Evolutionary conservation across 2,888 invertebrate species (phyloP).

Genomic region (Yponomeuta plumbellus): DNA sequence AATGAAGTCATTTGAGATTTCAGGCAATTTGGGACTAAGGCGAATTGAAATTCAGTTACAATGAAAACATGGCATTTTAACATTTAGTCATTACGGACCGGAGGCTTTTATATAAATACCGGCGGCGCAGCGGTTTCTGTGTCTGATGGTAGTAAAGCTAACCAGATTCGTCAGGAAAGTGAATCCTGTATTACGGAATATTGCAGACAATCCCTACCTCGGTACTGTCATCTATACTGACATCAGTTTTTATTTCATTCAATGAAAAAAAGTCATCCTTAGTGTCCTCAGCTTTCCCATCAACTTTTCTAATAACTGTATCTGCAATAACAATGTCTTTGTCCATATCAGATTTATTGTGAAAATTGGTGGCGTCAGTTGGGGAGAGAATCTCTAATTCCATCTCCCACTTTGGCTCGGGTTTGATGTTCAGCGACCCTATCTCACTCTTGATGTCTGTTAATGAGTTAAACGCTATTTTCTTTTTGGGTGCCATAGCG

Average conservation of each 20-base stretch:
- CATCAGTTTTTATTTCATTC: slow-evolving; percentile 37
- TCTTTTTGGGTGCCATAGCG: slow-evolving; percentile 53
- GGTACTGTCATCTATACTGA: slow-evolving; percentile 21
- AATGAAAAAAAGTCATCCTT: slow-evolving; percentile 39
- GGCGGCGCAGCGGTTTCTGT: too few relatives aligned
- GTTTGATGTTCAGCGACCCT: slow-evolving; percentile 53
- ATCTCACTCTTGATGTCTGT: slow-evolving; percentile 71
- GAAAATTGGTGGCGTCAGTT: slow-evolving; percentile 27
- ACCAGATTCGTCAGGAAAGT: too few relatives aligned
- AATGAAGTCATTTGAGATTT: too few relatives aligned
- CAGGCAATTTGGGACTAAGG: too few relatives aligned
- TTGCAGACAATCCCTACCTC: too few relatives aligned
- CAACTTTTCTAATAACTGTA: slow-evolving; percentile 67
- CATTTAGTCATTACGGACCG: too few relatives aligned
- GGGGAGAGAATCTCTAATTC: slow-evolving; percentile 48
- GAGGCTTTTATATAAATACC: too few relatives aligned
- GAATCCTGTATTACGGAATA: too few relatives aligned
- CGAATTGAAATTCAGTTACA: too few relatives aligned
- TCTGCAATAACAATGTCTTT: slow-evolving; percentile 66
- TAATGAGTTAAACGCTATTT: slow-evolving; percentile 67
- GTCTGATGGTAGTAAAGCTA: too few relatives aligned
- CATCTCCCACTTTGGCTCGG: slow-evolving; percentile 67
- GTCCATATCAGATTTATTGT: slow-evolving; percentile 43
- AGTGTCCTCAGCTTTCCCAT: slow-evolving; percentile 36
- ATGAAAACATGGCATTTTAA: too few relatives aligned